Evolutionary conservation across 2,797 vertebrate genomes (phyloP), one percentile per base, ranked within the genome.

Genomic region (Poecilia gillii): DNA sequence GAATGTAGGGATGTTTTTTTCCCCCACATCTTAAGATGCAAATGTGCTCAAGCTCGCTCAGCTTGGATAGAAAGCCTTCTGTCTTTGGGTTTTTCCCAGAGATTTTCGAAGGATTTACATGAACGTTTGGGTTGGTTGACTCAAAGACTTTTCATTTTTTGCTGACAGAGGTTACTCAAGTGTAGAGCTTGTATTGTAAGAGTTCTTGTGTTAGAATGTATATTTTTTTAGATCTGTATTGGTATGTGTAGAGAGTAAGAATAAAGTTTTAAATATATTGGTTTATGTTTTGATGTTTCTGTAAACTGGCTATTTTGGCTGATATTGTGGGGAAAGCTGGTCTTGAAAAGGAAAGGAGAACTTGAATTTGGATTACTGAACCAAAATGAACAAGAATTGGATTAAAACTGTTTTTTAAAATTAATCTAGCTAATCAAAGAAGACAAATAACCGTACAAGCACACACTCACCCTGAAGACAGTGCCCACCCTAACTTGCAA

Each of bases 31-130:
- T 78, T 57, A 66, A 88, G 33, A 87, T 88, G 85, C 89, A 90
- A 85, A 89, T 89, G 82, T 83, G 66, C 75, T 82, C 18, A 55
- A 75, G 76, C 83, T 83, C 59, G 43, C 80, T 84, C 64, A 62
- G 68, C 75, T 70, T 86, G 85, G 78, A 82, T 76, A 55, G 75
- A 53, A 39, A 81, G 84, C 81, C 78, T 85, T 80, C 77, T 88
- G 74, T 78, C 79, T 85, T 85, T 79, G 82, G 87, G 72, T 87
- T 82, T 89, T 87, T 68, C 85, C 85, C 0, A 8, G 47, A 87
- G 85, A 83, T 87, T 91, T 85, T 81, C 53, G 39, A 82, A 55
- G 81, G 88, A 89, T 90, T 90, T 85, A 79, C 72, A 72, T 75
- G 20, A 16, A 57, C 77, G 88, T 79, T 85, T 81, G 77, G 80